A percentile compares a stretch with the other conserved stretches of the same genome.
Conservation (phyloP, 2,888 invertebrate species). For the Belgica antarctica region DNA sequence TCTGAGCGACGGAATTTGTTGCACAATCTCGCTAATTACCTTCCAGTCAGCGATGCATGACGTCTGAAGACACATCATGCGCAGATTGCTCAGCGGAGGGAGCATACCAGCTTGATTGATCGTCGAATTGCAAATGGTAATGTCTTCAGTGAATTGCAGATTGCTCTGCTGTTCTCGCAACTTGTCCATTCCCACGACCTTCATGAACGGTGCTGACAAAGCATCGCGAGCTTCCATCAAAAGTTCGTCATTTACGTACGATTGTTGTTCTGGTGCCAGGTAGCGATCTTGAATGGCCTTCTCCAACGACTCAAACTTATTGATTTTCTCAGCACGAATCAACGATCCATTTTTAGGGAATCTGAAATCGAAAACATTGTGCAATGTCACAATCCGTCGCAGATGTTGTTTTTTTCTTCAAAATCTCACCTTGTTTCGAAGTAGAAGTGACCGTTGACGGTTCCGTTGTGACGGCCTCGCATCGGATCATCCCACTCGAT, state of each 20-base stretch:
- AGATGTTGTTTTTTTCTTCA: slow-evolving; percentile 31
- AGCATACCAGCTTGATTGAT: slow-evolving; percentile 69
- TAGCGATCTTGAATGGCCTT: slow-evolving; percentile 73
- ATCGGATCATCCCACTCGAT: slow-evolving; percentile 93
- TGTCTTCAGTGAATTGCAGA: slow-evolving; percentile 51
- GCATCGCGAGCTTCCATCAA: slow-evolving; percentile 66
- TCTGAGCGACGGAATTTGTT: slow-evolving; percentile 51
- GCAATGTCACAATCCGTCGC: neutral
- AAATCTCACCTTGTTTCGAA: slow-evolving; percentile 66
- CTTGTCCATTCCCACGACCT: slow-evolving; percentile 85
- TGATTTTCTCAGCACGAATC: slow-evolving; percentile 76
- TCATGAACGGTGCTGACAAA: slow-evolving; percentile 74
- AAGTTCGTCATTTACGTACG: slow-evolving; percentile 62
- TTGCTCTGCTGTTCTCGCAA: slow-evolving; percentile 65
- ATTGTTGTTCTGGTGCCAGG: slow-evolving; percentile 53
- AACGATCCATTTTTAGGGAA: slow-evolving; percentile 85
- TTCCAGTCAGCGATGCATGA: slow-evolving; percentile 55
- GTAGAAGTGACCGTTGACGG: slow-evolving; percentile 75
- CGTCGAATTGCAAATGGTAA: slow-evolving; percentile 52
- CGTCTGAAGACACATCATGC: slow-evolving; percentile 51
- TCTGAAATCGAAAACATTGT: slow-evolving; percentile 51
- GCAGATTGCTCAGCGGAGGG: slow-evolving; percentile 53
- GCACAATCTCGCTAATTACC: slow-evolving; percentile 52
- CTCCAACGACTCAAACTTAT: slow-evolving; percentile 68
- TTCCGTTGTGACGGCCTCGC: slow-evolving; percentile 91